Conservation (phyloP, 2,888 invertebrate species). For the Gari tellinella region DNA sequence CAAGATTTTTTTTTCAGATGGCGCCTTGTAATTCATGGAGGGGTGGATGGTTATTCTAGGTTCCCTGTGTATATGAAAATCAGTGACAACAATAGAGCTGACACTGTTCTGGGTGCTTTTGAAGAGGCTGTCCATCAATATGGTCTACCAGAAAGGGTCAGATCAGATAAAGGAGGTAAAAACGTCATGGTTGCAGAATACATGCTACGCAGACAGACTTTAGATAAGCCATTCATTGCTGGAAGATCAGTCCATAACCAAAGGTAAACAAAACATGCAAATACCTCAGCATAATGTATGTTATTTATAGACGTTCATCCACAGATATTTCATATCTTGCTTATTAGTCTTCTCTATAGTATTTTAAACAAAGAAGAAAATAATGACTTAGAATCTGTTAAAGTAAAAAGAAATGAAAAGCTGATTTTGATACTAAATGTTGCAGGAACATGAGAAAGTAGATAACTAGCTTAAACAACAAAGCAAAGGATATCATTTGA, state of each 20-base stretch:
- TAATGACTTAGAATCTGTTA: too few species aligned
- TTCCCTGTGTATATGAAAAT: slow-evolving; percentile 51
- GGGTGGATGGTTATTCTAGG: slow-evolving; percentile 58
- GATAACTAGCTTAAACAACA: too few species aligned
- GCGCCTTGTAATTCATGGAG: slow-evolving; percentile 59
- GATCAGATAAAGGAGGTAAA: slow-evolving; percentile 58
- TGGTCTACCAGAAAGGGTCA: slow-evolving; percentile 48
- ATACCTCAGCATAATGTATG: too few species aligned
- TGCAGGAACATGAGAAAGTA: too few species aligned
- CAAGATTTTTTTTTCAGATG: slow-evolving; percentile 53
- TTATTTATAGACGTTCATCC: too few species aligned
- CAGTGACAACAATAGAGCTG: slow-evolving; percentile 48
- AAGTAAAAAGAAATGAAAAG: too few species aligned
- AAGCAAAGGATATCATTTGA: too few species aligned
- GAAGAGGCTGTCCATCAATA: slow-evolving; percentile 40
- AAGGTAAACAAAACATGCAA: too few species aligned
- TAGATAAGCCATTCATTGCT: slow-evolving; percentile 37
- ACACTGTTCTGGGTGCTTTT: slow-evolving; percentile 49
- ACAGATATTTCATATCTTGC: too few species aligned
- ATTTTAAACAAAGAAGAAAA: too few species aligned
- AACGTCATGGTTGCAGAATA: slow-evolving; percentile 48
- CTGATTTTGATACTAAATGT: too few species aligned
- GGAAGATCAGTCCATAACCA: slow-evolving; percentile 14
- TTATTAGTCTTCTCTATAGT: too few species aligned
- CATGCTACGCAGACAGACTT: slow-evolving; percentile 35